These are phyloP conservation scores for Myotis pilosus DNA, from an alignment of 2,797 vertebrate genomes.

Conservation along the genomic window DNA sequence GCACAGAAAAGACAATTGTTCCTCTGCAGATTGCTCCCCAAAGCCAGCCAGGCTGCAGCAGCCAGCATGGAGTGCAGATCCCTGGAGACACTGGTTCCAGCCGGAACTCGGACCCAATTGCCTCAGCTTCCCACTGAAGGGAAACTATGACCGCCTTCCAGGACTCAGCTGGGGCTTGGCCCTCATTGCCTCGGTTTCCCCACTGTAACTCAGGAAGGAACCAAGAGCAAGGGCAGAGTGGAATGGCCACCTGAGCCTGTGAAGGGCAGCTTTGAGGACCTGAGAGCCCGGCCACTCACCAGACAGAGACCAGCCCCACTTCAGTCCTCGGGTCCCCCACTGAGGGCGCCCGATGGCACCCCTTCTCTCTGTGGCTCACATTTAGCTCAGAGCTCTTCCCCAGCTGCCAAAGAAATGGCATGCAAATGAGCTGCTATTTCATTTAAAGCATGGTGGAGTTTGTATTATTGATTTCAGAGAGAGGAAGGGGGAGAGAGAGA, in stretches of 20 bases:
- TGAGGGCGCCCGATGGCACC: fast-evolving
- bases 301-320: neutral
- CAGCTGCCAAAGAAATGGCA: neutral
- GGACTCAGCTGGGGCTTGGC: neutral
- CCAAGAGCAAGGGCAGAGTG: neutral
- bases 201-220: neutral
- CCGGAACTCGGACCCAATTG: fast-evolving
- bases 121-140: neutral
- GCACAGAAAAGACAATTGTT: neutral
- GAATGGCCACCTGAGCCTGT: too few relatives aligned
- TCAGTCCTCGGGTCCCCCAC: fast-evolving
- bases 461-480: too few relatives aligned
- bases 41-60: neutral
- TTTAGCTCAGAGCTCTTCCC: too few relatives aligned
- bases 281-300: neutral
- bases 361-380: neutral
- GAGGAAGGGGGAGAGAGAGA: too few relatives aligned
- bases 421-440: neutral
- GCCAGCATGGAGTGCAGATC: neutral
- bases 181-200: neutral
- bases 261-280: neutral
- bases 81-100: neutral
- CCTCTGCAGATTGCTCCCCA: neutral
- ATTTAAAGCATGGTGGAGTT: neutral
- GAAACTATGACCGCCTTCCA: neutral